Evolutionary conservation across 2,888 invertebrate species (phyloP).

Genomic region (Phrixothrix hirtus): DNA sequence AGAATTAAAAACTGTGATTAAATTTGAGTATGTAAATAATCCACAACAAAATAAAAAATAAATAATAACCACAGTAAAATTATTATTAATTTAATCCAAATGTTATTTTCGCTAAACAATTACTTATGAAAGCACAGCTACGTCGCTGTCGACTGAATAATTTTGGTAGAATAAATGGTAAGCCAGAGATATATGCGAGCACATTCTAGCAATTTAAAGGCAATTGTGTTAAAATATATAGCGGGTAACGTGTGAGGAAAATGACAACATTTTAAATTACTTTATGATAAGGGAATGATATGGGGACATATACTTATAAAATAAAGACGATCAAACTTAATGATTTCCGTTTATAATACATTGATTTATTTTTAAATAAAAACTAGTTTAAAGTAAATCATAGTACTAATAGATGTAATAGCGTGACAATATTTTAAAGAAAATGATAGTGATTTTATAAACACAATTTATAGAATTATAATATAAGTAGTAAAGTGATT

Average conservation of each 20-base stretch:
- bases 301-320: conserved; percentile 3
- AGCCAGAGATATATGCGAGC: conserved; percentile 27
- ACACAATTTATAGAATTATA: too few relatives aligned
- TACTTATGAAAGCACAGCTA: conserved; percentile 24
- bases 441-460: too few relatives aligned
- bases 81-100: conserved; percentile 11
- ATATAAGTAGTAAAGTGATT: too few relatives aligned
- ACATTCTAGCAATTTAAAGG: conserved; percentile 26
- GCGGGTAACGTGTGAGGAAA: conserved; percentile 24
- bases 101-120: conserved; percentile 12
- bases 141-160: conserved; percentile 13
- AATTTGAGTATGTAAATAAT: not conserved
- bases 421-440: too few relatives aligned
- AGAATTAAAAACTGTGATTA: too few relatives aligned
- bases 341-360: not conserved
- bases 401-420: too few relatives aligned
- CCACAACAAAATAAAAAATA: not conserved
- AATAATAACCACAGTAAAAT: not conserved
- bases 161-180: conserved; percentile 23
- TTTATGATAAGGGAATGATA: conserved; percentile 11
- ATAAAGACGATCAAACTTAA: not conserved
- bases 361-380: not conserved
- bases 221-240: conserved; percentile 30
- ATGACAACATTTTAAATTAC: conserved; percentile 30
- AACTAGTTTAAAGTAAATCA: too few relatives aligned